These are phyloP conservation scores for Zaprionus gabonicus DNA, from an alignment of 1,140 invertebrate species.

Conservation along the genomic window DNA sequence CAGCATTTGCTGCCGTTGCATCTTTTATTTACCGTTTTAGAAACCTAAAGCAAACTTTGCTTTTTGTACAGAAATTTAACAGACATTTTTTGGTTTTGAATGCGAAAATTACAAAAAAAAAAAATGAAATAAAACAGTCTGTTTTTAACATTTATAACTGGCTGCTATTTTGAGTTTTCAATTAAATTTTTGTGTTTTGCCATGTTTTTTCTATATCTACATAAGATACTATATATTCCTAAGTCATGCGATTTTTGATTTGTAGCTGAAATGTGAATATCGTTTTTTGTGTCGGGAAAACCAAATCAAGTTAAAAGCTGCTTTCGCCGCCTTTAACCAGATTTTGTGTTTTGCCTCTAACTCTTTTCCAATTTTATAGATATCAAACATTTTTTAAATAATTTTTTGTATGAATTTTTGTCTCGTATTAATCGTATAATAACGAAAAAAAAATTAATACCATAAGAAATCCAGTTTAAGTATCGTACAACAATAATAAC, in stretches of 20 bases:
- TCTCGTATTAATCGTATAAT: conserved; percentile 67
- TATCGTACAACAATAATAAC: conserved; percentile 46
- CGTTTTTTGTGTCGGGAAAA: conserved; percentile 44
- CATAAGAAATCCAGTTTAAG: conserved; percentile 41
- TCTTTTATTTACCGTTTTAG: conserved; percentile 43
- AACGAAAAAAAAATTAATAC: conserved; percentile 36
- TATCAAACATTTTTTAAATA: conserved; percentile 20
- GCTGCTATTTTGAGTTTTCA: conserved; percentile 53
- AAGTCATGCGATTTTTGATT: conserved; percentile 60
- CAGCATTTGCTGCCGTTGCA: conserved; percentile 36
- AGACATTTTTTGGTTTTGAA: conserved; percentile 51
- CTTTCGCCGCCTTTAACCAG: background rate
- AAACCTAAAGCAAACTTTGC: conserved; percentile 59
- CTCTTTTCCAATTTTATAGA: background rate
- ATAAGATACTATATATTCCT: conserved; percentile 59
- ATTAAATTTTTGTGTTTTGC: conserved; percentile 61
- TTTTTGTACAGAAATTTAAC: conserved; percentile 63
- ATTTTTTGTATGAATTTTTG: conserved; percentile 65
- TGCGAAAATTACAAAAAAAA: conserved; percentile 36
- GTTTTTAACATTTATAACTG: conserved; percentile 1
- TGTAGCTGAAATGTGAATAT: conserved; percentile 80
- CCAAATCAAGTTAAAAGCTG: background rate
- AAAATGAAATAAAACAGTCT: conserved; percentile 10
- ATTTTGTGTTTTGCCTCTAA: conserved; percentile 2
- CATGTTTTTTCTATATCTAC: conserved; percentile 60